Conservation (phyloP, 2,797 vertebrate genomes). For the Cygnus olor region DNA sequence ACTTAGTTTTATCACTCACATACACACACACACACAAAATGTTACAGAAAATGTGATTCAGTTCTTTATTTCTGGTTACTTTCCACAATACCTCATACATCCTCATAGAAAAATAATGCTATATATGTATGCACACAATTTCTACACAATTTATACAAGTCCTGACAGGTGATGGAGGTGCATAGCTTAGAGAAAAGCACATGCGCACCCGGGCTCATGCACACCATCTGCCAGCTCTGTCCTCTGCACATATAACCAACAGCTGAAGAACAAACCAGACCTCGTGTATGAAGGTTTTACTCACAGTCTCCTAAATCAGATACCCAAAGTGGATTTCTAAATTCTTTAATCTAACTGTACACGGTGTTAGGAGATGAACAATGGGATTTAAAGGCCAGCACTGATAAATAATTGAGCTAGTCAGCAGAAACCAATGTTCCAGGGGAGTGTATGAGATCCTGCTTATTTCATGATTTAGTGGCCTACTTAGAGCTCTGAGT, state of each 20-base stretch:
- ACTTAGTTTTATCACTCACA: background rate
- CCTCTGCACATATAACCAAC: background rate
- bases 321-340: background rate
- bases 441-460: background rate
- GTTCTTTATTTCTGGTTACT: background rate
- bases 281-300: background rate
- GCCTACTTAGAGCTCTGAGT: background rate
- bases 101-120: accelerated
- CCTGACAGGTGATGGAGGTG: background rate
- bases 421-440: background rate
- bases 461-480: background rate
- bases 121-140: accelerated
- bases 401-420: background rate
- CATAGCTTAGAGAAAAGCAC: background rate
- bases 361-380: background rate
- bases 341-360: background rate
- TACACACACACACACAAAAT: background rate
- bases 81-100: background rate
- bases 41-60: accelerated
- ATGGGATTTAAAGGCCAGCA: background rate
- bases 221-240: background rate
- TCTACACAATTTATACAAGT: background rate
- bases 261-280: background rate
- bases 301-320: background rate
- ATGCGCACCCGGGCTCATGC: accelerated